Percentiles rank a stretch among this genome's conserved stretches.
phyloP scores from a whole-genome alignment of 2,888 invertebrate genomes.

The Hirtodrosophila cameraria region DNA sequence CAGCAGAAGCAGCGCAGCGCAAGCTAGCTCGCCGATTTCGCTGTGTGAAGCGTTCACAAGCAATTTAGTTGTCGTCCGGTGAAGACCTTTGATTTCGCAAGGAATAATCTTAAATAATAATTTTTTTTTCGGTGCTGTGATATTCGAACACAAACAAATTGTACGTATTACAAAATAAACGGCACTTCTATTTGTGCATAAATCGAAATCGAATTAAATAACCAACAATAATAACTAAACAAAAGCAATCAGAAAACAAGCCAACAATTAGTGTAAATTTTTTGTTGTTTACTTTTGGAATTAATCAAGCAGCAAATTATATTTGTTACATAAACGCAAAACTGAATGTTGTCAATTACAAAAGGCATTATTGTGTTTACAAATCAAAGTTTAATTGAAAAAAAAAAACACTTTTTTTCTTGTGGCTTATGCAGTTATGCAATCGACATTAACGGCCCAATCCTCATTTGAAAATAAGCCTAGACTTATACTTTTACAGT shows the following conservation, averaged over 20 bases:
- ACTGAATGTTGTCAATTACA: slow-evolving; percentile 5
- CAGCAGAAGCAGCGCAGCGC: slow-evolving; percentile 24
- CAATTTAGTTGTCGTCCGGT: slow-evolving; percentile 82
- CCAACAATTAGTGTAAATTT: slow-evolving; percentile 25
- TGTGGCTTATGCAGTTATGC: slow-evolving; percentile 57
- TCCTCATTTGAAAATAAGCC: slow-evolving; percentile 4
- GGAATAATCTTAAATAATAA: slow-evolving; percentile 71
- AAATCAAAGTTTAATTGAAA: slow-evolving; percentile 21
- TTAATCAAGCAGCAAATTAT: slow-evolving; percentile 2
- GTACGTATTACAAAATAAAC: slow-evolving; percentile 72
- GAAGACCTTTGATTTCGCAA: slow-evolving; percentile 78
- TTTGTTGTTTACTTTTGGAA: slow-evolving; percentile 1
- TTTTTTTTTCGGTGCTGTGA: slow-evolving; percentile 83
- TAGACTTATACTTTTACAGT: too few relatives aligned
- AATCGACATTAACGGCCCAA: slow-evolving; percentile 38
- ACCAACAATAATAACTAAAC: slow-evolving; percentile 16
- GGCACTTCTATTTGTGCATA: slow-evolving; percentile 21
- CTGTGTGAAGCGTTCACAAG: slow-evolving; percentile 69
- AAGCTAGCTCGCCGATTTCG: slow-evolving; percentile 60
- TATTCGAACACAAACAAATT: slow-evolving; percentile 78
- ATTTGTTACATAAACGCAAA: slow-evolving; percentile 60
- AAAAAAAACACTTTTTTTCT: slow-evolving; percentile 27
- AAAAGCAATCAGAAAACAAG: too few relatives aligned
- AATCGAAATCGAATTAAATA: slow-evolving; percentile 11
- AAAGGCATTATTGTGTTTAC: slow-evolving; percentile 27